Percentiles rank a stretch among this genome's conserved stretches.
phyloP scores from a whole-genome alignment of 2,113 vertebrate species.

The Centropristis striata region DNA sequence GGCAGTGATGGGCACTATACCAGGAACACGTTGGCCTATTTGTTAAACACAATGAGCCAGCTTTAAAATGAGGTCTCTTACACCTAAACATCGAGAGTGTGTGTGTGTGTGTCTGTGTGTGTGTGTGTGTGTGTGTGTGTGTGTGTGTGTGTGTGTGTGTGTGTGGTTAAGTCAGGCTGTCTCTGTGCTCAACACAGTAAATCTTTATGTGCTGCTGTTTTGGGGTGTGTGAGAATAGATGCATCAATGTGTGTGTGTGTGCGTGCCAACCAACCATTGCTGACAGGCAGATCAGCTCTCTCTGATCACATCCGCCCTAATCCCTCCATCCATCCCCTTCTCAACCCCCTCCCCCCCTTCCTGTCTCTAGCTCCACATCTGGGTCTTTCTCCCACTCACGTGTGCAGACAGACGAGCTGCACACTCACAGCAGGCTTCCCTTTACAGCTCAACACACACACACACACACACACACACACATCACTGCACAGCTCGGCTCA shows the following conservation, averaged over 20 bases:
- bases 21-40: constrained; percentile 39
- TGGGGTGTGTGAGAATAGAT: constrained; percentile 35
- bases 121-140: too few species aligned
- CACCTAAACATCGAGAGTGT: constrained; percentile 16
- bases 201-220: constrained; percentile 52
- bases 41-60: constrained; percentile 51
- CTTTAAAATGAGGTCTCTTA: constrained; percentile 35
- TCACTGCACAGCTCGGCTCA: constrained; percentile 40
- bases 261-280: constrained; percentile 52
- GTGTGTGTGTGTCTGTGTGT: too few species aligned
- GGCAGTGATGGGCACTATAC: constrained; percentile 26
- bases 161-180: constrained; percentile 27
- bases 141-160: too few species aligned
- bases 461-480: constrained; percentile 40
- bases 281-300: constrained; percentile 77
- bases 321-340: constrained; percentile 48
- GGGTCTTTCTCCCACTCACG: constrained; percentile 80
- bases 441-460: constrained; percentile 53
- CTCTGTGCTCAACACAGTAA: constrained; percentile 42
- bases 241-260: background rate
- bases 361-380: constrained; percentile 79
- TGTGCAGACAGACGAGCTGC: constrained; percentile 81
- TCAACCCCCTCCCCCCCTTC: constrained; percentile 14
- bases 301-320: constrained; percentile 76
- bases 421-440: constrained; percentile 74